Percentiles rank a stretch among this genome's conserved stretches.
Conservation (phyloP, 2,888 invertebrate genomes). For the Cryptus armator region DNA sequence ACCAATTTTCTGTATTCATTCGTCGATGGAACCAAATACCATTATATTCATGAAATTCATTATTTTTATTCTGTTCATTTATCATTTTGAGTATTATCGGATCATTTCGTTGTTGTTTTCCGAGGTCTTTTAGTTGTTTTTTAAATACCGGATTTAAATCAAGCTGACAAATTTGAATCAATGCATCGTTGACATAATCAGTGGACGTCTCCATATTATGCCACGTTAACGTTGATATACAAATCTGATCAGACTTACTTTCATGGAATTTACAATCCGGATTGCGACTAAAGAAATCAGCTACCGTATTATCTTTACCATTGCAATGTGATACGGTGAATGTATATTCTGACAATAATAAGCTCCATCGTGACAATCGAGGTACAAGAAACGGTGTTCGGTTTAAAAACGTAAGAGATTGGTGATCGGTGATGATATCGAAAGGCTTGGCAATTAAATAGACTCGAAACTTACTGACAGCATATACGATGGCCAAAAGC, state of each 20-base stretch:
- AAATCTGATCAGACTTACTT: slow-evolving; percentile 20
- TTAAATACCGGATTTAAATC: slow-evolving; percentile 9
- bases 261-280: slow-evolving; percentile 51
- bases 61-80: background rate
- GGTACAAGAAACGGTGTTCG: too few species aligned
- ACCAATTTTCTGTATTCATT: slow-evolving; percentile 21
- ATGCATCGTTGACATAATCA: slow-evolving; percentile 24
- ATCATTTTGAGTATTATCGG: background rate
- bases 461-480: too few species aligned
- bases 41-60: slow-evolving; percentile 30
- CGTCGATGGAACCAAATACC: slow-evolving; percentile 62
- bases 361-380: too few species aligned
- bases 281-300: slow-evolving; percentile 64
- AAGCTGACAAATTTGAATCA: too few species aligned
- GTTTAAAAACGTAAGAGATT: too few species aligned
- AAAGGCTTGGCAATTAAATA: too few species aligned
- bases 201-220: slow-evolving; percentile 11
- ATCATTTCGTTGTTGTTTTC: slow-evolving; percentile 34
- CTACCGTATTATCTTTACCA: slow-evolving; percentile 62
- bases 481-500: too few species aligned
- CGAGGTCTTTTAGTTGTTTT: slow-evolving; percentile 29
- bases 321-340: slow-evolving; percentile 57
- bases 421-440: too few species aligned
- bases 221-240: slow-evolving; percentile 39
- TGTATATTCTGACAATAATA: too few species aligned